A percentile compares a stretch with the other conserved stretches of the same genome.
phyloP scores from a whole-genome alignment of 1,140 invertebrate genomes.

The Scylla paramamosain region DNA sequence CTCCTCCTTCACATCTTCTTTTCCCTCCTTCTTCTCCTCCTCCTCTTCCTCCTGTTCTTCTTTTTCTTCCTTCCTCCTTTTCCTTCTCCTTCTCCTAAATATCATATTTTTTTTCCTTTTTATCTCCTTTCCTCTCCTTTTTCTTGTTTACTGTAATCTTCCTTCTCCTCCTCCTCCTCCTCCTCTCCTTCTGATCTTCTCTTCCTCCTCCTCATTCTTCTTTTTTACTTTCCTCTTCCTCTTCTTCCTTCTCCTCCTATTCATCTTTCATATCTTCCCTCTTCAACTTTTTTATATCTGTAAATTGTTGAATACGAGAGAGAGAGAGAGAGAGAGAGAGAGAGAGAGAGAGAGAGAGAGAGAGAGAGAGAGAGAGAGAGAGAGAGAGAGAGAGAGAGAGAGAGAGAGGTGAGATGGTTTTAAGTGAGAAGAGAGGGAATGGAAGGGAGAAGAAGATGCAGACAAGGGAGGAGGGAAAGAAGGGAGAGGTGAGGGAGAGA shows the following conservation, averaged over 20 bases:
- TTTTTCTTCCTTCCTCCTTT: not conserved
- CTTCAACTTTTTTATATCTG: too few relatives aligned
- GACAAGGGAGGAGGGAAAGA: slow-evolving; percentile 13
- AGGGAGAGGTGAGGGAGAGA: not conserved
- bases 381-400: not conserved
- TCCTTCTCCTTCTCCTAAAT: not conserved
- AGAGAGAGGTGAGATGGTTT: not conserved
- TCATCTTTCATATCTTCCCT: not conserved
- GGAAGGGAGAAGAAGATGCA: not conserved
- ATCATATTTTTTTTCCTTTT: not conserved
- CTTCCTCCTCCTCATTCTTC: too few relatives aligned
- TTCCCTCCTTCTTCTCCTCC: not conserved
- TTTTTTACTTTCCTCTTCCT: not conserved
- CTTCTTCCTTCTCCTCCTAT: too few relatives aligned
- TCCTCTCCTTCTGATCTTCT: too few relatives aligned
- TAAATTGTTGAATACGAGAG: too few relatives aligned
- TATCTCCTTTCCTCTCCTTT: not conserved
- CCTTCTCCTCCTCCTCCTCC: too few relatives aligned
- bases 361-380: not conserved
- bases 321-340: not conserved
- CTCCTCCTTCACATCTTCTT: not conserved
- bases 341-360: not conserved
- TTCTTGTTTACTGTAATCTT: not conserved
- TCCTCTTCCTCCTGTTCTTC: not conserved
- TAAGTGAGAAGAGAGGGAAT: not conserved